These are phyloP conservation scores for Cepphus grylle DNA, from an alignment of 2,113 vertebrate genomes.

Conservation along the genomic window DNA sequence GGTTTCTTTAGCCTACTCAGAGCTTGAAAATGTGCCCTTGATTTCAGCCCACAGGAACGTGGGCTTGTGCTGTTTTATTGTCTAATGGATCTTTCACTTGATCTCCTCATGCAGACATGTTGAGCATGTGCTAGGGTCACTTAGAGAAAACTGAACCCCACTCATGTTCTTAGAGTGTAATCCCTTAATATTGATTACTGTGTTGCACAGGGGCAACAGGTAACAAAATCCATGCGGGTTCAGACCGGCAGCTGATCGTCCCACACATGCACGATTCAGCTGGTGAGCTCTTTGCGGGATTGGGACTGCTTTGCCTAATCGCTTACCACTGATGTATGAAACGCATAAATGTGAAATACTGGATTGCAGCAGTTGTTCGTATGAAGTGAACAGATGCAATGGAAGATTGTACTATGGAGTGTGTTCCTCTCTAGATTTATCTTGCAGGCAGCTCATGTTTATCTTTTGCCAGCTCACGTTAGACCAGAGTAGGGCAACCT, in stretches of 20 bases:
- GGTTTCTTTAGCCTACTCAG: conserved; percentile 57
- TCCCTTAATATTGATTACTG: conserved; percentile 71
- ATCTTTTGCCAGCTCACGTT: not conserved
- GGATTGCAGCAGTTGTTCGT: conserved; percentile 48
- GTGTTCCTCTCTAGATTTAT: conserved; percentile 14
- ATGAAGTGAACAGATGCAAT: conserved; percentile 40
- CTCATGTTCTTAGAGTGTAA: conserved; percentile 66
- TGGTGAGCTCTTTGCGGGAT: conserved; percentile 1
- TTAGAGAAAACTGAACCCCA: conserved; percentile 66
- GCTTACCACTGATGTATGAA: conserved; percentile 20
- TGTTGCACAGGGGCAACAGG: conserved; percentile 62
- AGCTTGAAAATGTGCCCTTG: conserved; percentile 62
- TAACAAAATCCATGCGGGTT: conserved; percentile 61
- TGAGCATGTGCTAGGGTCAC: conserved; percentile 64
- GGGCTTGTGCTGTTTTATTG: conserved; percentile 61
- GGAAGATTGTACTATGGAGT: not conserved
- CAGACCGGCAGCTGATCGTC: conserved; percentile 60
- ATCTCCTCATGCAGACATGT: conserved; percentile 58
- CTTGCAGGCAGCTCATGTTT: not conserved
- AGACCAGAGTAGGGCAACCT: not conserved
- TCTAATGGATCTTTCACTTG: conserved; percentile 70
- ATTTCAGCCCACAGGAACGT: conserved; percentile 68
- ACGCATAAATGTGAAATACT: not conserved
- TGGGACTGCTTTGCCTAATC: not conserved
- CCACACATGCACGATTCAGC: conserved; percentile 28